phyloP scores from a whole-genome alignment of 2,797 vertebrate species.

The Hypotaenidia okinawae region DNA sequence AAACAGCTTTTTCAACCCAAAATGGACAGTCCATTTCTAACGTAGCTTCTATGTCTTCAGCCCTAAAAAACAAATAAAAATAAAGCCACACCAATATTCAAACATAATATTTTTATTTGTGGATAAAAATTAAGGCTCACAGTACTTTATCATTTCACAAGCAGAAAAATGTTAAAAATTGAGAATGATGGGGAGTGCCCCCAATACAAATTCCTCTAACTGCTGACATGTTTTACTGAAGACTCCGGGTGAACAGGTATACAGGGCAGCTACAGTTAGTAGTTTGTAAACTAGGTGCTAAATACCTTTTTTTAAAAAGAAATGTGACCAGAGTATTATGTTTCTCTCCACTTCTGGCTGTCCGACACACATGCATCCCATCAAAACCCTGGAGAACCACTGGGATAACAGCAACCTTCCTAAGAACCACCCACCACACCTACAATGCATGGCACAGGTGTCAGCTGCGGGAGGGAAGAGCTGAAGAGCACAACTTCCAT shows the following conservation, averaged over 20 bases:
- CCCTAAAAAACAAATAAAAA: background rate
- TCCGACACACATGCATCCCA: background rate
- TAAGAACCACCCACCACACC: background rate
- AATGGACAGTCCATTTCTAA: background rate
- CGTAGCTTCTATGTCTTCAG: accelerated
- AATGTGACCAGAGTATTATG: background rate
- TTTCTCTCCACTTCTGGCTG: conserved; percentile 4
- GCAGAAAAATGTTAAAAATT: conserved; percentile 73
- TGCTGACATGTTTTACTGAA: conserved; percentile 70
- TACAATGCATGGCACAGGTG: background rate
- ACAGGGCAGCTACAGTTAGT: conserved; percentile 53
- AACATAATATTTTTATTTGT: conserved; percentile 75
- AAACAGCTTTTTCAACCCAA: background rate
- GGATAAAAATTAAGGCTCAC: conserved; percentile 80
- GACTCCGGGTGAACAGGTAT: conserved; percentile 60
- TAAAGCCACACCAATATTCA: background rate
- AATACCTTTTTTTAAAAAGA: background rate
- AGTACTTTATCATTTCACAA: conserved; percentile 77
- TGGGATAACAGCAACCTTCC: background rate
- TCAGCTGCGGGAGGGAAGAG: background rate
- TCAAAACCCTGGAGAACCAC: background rate
- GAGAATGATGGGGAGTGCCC: conserved; percentile 56
- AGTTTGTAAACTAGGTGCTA: conserved; percentile 58
- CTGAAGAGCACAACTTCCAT: background rate
- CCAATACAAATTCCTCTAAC: conserved; percentile 65